Conservation (phyloP, 2,888 invertebrate species). For the Gerris lacustris region DNA sequence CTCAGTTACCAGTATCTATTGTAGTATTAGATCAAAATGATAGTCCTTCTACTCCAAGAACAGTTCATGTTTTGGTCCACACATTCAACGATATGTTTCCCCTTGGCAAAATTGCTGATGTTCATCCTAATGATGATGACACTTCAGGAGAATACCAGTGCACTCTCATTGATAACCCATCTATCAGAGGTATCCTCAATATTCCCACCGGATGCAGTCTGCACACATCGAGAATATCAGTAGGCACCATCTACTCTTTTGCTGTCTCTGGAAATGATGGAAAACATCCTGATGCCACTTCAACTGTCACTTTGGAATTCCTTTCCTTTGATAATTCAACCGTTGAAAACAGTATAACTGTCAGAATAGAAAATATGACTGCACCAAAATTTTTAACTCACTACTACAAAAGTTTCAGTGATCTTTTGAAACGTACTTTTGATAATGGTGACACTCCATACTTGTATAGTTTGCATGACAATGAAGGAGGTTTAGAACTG, state of each 20-base stretch:
- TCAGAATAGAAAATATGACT: slow-evolving; percentile 60
- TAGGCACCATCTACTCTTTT: slow-evolving; percentile 57
- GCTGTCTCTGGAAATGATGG: slow-evolving; percentile 83
- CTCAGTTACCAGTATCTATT: slow-evolving; percentile 62
- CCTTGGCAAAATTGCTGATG: slow-evolving; percentile 73
- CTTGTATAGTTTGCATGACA: slow-evolving; percentile 62
- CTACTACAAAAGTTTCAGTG: slow-evolving; percentile 60
- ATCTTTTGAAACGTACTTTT: slow-evolving; percentile 54
- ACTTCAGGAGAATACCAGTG: slow-evolving; percentile 81
- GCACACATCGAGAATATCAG: slow-evolving; percentile 57
- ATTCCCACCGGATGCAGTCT: slow-evolving; percentile 71
- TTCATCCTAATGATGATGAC: slow-evolving; percentile 85
- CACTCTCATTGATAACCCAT: slow-evolving; percentile 55
- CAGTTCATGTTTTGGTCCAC: slow-evolving; percentile 66
- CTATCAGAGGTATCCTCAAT: slow-evolving; percentile 47
- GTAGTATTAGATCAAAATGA: slow-evolving; percentile 80
- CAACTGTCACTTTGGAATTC: slow-evolving; percentile 73
- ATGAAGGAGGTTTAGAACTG: slow-evolving; percentile 52
- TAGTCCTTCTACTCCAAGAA: slow-evolving; percentile 71
- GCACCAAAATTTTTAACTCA: slow-evolving; percentile 63
- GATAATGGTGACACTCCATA: slow-evolving; percentile 51
- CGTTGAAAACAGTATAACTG: slow-evolving; percentile 67
- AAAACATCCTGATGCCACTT: slow-evolving; percentile 71
- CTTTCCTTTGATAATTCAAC: slow-evolving; percentile 66
- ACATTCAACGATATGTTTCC: slow-evolving; percentile 64